phyloP scores from a whole-genome alignment of 2,113 vertebrate genomes.

The Chroicocephalus ridibundus region DNA sequence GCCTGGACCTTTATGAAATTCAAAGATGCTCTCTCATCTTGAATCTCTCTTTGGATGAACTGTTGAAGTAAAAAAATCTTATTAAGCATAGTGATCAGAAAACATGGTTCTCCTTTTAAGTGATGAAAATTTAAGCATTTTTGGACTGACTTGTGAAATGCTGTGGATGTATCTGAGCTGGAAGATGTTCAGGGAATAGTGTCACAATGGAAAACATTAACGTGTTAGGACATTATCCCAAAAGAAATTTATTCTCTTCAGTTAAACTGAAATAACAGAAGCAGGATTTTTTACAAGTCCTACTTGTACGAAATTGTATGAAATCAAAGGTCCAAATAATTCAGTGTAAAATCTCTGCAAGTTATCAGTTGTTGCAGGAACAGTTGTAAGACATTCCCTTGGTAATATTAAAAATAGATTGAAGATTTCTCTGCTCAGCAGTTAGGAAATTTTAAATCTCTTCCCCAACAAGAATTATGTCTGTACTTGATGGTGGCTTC shows the following conservation, averaged over 20 bases:
- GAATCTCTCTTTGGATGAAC: not conserved
- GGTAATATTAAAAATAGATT: not conserved
- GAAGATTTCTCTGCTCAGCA: not conserved
- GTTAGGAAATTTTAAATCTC: not conserved
- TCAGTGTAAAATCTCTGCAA: not conserved
- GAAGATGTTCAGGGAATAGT: not conserved
- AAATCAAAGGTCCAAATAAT: not conserved
- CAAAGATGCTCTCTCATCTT: not conserved
- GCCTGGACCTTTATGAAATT: not conserved
- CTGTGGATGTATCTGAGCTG: not conserved
- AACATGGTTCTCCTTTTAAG: not conserved
- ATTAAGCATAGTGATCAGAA: not conserved
- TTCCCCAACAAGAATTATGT: not conserved
- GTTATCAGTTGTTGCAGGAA: not conserved
- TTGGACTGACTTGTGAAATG: not conserved
- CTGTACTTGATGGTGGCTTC: not conserved
- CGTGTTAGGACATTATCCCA: not conserved
- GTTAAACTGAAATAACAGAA: not conserved
- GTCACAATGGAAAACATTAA: not conserved
- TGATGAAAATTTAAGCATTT: not conserved
- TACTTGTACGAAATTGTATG: not conserved
- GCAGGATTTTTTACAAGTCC: not conserved
- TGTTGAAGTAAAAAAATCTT: not conserved
- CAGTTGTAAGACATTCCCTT: not conserved
- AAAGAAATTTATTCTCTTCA: not conserved